phyloP scores from a whole-genome alignment of 37 sponge, comb jelly and placozoan genomes.

The Mnemiopsis leidyi region DNA sequence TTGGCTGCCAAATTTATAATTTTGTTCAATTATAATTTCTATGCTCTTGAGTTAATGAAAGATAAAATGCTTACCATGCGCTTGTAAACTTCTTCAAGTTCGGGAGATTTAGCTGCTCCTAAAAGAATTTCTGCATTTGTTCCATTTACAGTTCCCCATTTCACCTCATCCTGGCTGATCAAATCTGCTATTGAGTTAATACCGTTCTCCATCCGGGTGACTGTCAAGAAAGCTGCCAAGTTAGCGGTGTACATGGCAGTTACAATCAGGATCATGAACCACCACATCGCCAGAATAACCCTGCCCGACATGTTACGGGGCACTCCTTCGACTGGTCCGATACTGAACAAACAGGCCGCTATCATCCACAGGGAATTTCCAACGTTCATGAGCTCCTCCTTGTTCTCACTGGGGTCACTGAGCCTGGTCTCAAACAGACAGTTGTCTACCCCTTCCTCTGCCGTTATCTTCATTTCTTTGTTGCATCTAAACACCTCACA shows the following conservation, averaged over 20 bases:
- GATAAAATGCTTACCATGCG: conserved; percentile 56
- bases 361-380: conserved; percentile 66
- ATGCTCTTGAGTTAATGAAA: no score
- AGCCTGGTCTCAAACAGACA: conserved; percentile 47
- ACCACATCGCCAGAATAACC: conserved; percentile 64
- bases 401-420: conserved; percentile 59
- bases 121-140: conserved; percentile 52
- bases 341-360: conserved; percentile 62
- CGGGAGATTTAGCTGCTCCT: conserved; percentile 43
- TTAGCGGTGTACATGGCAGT: conserved; percentile 64
- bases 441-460: not conserved
- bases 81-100: conserved; percentile 53
- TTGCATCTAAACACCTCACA: conserved; percentile 57
- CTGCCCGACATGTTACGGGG: conserved; percentile 65
- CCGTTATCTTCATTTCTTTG: conserved; percentile 4
- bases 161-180: conserved; percentile 38
- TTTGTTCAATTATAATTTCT: no score
- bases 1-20: no score
- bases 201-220: conserved; percentile 61
- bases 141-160: conserved; percentile 58
- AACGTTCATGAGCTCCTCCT: conserved; percentile 46
- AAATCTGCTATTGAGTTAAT: conserved; percentile 58
- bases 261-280: conserved; percentile 65
- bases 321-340: conserved; percentile 62
- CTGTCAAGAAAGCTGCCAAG: conserved; percentile 62